Evolutionary conservation across 2,113 vertebrate genomes (phyloP).

Genomic region (Dendrocopos noguchii): DNA sequence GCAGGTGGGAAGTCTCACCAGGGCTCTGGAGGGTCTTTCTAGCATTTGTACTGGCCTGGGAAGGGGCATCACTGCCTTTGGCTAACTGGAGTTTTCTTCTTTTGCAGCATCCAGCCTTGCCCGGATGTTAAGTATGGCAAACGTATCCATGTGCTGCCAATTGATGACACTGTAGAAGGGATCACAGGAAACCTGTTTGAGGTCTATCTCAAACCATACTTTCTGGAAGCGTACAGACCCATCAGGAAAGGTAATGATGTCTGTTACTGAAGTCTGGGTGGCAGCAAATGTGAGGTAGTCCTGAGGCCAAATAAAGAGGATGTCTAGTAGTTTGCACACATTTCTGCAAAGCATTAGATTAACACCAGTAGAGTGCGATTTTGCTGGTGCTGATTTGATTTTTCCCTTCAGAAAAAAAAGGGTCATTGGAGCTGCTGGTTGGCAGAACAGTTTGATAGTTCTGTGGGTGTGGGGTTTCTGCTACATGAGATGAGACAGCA

Average conservation of each 20-base stretch:
- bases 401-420: not conserved
- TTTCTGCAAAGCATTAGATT: not conserved
- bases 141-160: conserved; percentile 96
- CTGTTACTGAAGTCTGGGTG: not conserved
- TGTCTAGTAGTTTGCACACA: not conserved
- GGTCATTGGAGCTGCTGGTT: not conserved
- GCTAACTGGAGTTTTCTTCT: conserved; percentile 61
- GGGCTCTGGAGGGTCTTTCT: not conserved
- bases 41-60: not conserved
- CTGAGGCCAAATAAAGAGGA: not conserved
- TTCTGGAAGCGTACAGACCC: conserved; percentile 97
- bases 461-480: not conserved
- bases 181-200: conserved; percentile 98
- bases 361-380: not conserved
- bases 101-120: conserved; percentile 95
- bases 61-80: not conserved
- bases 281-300: not conserved
- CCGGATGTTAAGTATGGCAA: conserved; percentile 99
- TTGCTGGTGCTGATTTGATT: not conserved
- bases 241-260: conserved; percentile 91
- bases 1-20: not conserved
- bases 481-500: not conserved
- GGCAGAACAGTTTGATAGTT: not conserved
- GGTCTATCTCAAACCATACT: conserved; percentile 98
- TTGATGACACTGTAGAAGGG: conserved; percentile 98